Evolutionary conservation across 2,113 vertebrate genomes (phyloP), one percentile per base, ranked within the genome.

Genomic region (Synchiropus splendidus): DNA sequence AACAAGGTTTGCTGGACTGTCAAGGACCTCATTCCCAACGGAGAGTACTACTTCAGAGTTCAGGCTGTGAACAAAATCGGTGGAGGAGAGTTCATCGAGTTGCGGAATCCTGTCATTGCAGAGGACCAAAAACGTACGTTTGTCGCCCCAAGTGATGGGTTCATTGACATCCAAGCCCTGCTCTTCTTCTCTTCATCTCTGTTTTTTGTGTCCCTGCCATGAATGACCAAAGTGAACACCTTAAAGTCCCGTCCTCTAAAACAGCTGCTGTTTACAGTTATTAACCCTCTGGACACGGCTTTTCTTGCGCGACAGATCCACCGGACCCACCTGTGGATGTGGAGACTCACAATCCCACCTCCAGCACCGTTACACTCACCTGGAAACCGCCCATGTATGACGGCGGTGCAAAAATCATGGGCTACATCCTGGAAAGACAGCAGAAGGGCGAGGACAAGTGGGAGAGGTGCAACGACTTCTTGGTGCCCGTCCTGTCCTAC

Each of bases 331-430:
- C 95, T 10, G 50, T 92, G 27, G 93, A 97, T 53, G 87, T 98
- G 62, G 94, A 97, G 54, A 85, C 87, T 51, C 85, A 91, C 69
- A 90, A 92, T 74, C 88, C 92, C 13, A 92, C 92, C 21, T 89
- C 91, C 44, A 86, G 88, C 65, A 88, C 92, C 35, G 70, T 93
- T 70, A 98, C 90, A 0, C 87, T 99, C 57, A 99, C 91, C 1
- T 99, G 95, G 95, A 98, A 98, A 64, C 92, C 95, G 42, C 95
- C 95, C 11, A 83, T 92, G 71, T 97, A 90, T 39, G 92, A 99
- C 17, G 95, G 95, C 9, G 95, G 95, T 40, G 80, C 85, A 67
- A 96, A 96, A 79, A 98, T 99, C 60, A 93, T 95, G 89, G 95
- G 95, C 53, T 99, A 97, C 48, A 75, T 97, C 67, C 81, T 99